These are phyloP conservation scores for Pseudomyrmex gracilis DNA, from an alignment of 1,140 invertebrate genomes.

Conservation along the genomic window DNA sequence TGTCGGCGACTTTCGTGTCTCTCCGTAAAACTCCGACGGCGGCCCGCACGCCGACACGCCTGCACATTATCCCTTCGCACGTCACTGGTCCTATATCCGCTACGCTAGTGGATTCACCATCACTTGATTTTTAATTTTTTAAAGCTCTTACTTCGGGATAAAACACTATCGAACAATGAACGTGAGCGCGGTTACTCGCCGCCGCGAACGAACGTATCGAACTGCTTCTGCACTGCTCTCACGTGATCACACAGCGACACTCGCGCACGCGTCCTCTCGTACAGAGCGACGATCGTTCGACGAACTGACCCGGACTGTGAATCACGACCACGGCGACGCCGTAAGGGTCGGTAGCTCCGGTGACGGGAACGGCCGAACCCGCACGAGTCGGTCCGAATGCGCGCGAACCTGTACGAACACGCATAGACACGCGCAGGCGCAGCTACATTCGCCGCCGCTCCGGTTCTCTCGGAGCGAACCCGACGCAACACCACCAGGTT, in stretches of 20 bases:
- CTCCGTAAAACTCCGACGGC: slow-evolving; percentile 66
- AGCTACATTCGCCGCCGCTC: background rate
- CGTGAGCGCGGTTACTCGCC: slow-evolving; percentile 33
- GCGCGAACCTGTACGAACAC: slow-evolving; percentile 33
- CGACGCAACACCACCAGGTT: slow-evolving; percentile 56
- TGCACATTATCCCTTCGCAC: slow-evolving; percentile 68
- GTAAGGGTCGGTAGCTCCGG: slow-evolving; percentile 37
- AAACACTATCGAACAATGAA: slow-evolving; percentile 26
- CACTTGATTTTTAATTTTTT: slow-evolving; percentile 30
- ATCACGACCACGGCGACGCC: slow-evolving; percentile 58
- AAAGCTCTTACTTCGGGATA: background rate
- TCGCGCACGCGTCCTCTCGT: slow-evolving; percentile 69
- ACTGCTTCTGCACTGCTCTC: slow-evolving; percentile 64
- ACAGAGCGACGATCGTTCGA: slow-evolving; percentile 66
- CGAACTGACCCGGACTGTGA: slow-evolving; percentile 74
- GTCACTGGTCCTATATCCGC: slow-evolving; percentile 24
- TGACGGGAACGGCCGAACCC: slow-evolving; percentile 9
- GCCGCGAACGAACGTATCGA: slow-evolving; percentile 59
- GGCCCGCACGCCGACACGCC: slow-evolving; percentile 60
- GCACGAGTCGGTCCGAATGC: background rate
- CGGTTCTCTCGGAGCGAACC: slow-evolving; percentile 12
- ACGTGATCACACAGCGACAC: slow-evolving; percentile 71
- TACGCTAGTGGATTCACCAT: slow-evolving; percentile 23
- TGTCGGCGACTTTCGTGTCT: slow-evolving; percentile 62
- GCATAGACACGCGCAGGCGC: slow-evolving; percentile 56